These are phyloP conservation scores for Latrodectus geometricus DNA, from an alignment of 1,140 invertebrate species.

Conservation along the genomic window DNA sequence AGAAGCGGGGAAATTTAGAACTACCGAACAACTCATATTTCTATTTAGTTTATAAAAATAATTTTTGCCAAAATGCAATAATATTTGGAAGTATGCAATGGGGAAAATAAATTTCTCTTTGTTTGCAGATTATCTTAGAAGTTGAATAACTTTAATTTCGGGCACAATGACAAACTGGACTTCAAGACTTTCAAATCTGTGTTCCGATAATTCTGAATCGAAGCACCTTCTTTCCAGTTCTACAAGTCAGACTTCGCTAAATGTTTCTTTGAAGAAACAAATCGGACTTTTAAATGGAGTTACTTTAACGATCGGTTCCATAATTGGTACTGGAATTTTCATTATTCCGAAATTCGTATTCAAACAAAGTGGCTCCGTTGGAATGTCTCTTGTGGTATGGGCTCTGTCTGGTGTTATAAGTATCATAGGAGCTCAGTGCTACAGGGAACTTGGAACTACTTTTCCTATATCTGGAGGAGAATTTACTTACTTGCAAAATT, in stretches of 20 bases:
- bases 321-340: conserved; percentile 83
- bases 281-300: conserved; percentile 87
- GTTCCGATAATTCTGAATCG: background rate
- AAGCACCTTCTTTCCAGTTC: background rate
- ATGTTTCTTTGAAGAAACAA: conserved; percentile 65
- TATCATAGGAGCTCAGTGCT: conserved; percentile 91
- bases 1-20: no score
- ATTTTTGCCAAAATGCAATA: no score
- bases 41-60: no score
- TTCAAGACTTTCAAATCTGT: no score
- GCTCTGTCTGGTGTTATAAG: conserved; percentile 75
- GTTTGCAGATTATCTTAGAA: no score
- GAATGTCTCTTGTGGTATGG: conserved; percentile 66
- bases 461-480: conserved; percentile 90
- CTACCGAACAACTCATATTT: no score
- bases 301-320: conserved; percentile 85
- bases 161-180: no score
- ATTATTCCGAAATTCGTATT: conserved; percentile 71
- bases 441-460: conserved; percentile 92
- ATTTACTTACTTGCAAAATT: conserved; percentile 88
- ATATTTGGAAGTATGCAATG: no score
- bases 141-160: no score
- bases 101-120: no score
- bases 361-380: conserved; percentile 66
- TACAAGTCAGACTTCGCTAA: background rate